Evolutionary conservation across 2,113 vertebrate species (phyloP).

Genomic region (Neopipo cinnamomea): DNA sequence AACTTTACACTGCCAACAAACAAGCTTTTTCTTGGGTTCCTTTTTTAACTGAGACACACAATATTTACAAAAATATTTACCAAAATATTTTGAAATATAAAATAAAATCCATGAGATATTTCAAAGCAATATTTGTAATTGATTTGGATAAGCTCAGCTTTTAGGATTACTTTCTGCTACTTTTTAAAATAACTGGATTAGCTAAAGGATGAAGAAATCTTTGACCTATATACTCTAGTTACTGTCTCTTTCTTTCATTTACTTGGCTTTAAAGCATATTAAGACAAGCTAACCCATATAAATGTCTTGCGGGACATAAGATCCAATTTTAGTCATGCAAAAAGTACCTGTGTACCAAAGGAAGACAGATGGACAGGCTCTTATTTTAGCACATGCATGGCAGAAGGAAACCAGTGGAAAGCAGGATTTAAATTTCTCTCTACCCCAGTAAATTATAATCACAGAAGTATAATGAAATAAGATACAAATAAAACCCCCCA

Average conservation of each 20-base stretch:
- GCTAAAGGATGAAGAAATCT: constrained; percentile 38
- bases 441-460: not conserved
- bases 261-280: constrained; percentile 4
- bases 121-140: constrained; percentile 35
- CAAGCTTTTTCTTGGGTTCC: not conserved
- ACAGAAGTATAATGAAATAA: not conserved
- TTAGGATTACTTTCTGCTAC: constrained; percentile 41
- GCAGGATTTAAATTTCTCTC: not conserved
- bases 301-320: not conserved
- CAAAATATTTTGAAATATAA: not conserved
- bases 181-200: constrained; percentile 50
- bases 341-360: constrained; percentile 25
- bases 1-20: not conserved
- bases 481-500: not conserved
- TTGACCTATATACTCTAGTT: constrained; percentile 46
- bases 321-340: constrained; percentile 39
- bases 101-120: not conserved
- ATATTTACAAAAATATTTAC: not conserved
- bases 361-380: constrained; percentile 54
- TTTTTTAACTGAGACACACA: not conserved
- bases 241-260: not conserved
- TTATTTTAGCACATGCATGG: constrained; percentile 33
- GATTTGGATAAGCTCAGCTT: constrained; percentile 53
- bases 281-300: constrained; percentile 29
- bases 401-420: not conserved